Evolutionary conservation across 2,888 invertebrate genomes (phyloP), one percentile per base, ranked within the genome.

Genomic region (Seira ritae): DNA sequence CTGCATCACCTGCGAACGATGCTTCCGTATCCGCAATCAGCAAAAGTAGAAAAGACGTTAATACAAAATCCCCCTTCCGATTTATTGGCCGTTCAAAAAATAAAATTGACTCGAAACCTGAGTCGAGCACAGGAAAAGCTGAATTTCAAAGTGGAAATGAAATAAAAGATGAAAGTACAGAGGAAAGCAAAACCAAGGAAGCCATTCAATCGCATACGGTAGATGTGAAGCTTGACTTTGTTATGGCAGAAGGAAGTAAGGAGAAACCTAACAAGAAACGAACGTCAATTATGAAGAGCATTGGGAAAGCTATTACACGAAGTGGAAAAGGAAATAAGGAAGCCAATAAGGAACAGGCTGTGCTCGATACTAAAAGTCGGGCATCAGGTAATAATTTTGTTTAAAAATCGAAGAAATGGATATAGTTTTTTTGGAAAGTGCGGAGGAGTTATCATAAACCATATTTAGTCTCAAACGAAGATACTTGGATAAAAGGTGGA

Each of bases 191-290:
- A 15, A 50, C 12, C 1, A 50, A 50, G 50, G 50, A 31, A 31
- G 31, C 31, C 31, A 2, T 31, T 8, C 31, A 31, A 31, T 31
- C 31, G 2, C 31, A 2, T 4, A 31, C 31, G 50, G 3, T 50
- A 2, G 50, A 50, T 3, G 50, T 12, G 50, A 50, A 50, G 50
- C 50, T 15, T 50, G 31, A 31, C 8, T 31, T 8, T 31, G 31
- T 31, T 31, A 8, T 2, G 31, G 50, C 50, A n/a, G 50, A 50
- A 12, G 50, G 50, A 50, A 50, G 50, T 50, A 2, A 3, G 50
- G 71, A 66, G 78, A 79, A 72, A 19, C 79, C 73, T 23, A 42
- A n/a, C 17, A 79, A 73, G 46, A 79, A 79, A 22, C 23, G 79
- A 15, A n/a, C 72, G 55, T 79, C 79, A 24, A 46, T 79, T 1